Evolutionary conservation across 2,113 vertebrate genomes (phyloP), one percentile per base, ranked within the genome.

Genomic region (Meriones unguiculatus): DNA sequence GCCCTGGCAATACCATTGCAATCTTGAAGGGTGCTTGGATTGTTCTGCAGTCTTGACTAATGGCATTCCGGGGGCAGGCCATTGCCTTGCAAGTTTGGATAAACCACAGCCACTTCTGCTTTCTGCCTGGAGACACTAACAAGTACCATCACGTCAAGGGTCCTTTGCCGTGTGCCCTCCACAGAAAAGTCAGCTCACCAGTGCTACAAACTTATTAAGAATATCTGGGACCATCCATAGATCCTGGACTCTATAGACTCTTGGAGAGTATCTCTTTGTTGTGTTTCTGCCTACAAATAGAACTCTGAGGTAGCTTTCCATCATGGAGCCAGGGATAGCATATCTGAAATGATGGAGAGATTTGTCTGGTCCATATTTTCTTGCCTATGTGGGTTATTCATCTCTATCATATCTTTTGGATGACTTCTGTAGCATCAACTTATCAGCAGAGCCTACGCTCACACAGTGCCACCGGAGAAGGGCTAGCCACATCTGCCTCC

Each of bases 1-100:
- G 91, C 59, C 67, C 41, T n/a, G 28, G 87, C 65, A 72, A 59
- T 65, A 30, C 72, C 65, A 8, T 9, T 59, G 14, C 72, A 4
- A 73, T 86, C 50, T 54, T 94, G 50, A 54, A 85, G 80, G 73
- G 72, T 5, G 0, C 52, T 15, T 28, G 11, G 24, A 46, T 67
- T 54, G 12, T n/a, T 86, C 93, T 13, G 11, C 18, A 78, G 50
- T 77, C 80, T 95, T 85, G 59, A 93, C 85, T 77, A 73, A 90
- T 46, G 65, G 28, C 81, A 24, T 12, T 67, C 25, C 76, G 62
- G 22, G 8, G 69, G 35, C 1, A 7, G 76, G 38, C 30, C 6
- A 7, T 35, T 4, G 0, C 67, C 90, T 93, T 81, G 78, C 90
- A 89, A 78, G 65, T 76, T 96, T 4, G 5, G 75, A 65, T 64